Conservation (phyloP, 2,888 invertebrate species). For the Morpho deidamia region DNA sequence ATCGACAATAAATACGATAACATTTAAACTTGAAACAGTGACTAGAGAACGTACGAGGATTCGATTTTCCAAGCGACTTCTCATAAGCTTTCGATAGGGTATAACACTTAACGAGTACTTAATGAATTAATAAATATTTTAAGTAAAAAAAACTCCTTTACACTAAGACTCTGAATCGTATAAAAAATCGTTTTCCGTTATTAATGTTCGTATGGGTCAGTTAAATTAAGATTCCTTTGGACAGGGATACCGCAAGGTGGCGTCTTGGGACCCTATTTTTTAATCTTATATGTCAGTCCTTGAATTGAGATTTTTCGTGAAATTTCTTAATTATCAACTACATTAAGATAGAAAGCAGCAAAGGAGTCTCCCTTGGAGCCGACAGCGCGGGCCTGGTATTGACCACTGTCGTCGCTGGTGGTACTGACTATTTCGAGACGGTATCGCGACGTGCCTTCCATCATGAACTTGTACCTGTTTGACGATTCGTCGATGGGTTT, state of each 20-base stretch:
- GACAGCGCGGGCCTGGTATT: conserved; percentile 91
- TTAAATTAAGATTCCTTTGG: conserved; percentile 27
- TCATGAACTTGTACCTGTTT: conserved; percentile 88
- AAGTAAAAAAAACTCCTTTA: conserved; percentile 59
- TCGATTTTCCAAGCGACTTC: conserved; percentile 53
- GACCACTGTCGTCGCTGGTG: conserved; percentile 88
- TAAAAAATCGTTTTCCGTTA: conserved; percentile 59
- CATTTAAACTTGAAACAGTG: conserved; percentile 63
- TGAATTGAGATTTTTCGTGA: conserved; percentile 28
- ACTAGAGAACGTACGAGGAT: conserved; percentile 59
- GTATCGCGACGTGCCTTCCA: conserved; percentile 89
- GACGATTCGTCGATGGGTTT: conserved; percentile 89
- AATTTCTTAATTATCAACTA: conserved; percentile 64
- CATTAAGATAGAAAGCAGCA: conserved; percentile 93
- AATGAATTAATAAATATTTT: conserved; percentile 61
- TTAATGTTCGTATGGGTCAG: conserved; percentile 39
- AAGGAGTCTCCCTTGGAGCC: conserved; percentile 91
- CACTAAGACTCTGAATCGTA: conserved; percentile 70
- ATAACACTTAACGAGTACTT: conserved; percentile 71
- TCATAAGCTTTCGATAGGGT: conserved; percentile 69
- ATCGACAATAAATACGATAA: conserved; percentile 48
- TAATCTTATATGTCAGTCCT: conserved; percentile 48
- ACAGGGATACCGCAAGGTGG: conserved; percentile 44
- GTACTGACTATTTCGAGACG: conserved; percentile 87
- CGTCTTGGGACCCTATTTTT: conserved; percentile 38